phyloP scores from a whole-genome alignment of 2,797 vertebrate species.

The Nothura maculosa region DNA sequence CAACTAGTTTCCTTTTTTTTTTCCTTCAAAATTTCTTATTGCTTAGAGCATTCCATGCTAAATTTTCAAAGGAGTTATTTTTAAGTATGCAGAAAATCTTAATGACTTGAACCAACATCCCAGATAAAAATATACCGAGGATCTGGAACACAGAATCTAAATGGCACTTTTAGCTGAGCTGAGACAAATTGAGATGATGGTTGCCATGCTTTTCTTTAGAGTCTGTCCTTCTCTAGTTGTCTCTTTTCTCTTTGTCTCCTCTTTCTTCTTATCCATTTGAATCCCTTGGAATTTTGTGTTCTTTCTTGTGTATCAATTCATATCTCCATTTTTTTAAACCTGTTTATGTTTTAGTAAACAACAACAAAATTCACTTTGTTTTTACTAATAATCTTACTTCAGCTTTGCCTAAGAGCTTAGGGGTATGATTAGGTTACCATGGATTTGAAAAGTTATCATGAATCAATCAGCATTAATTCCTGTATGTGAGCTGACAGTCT shows the following conservation, averaged over 20 bases:
- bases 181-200: conserved; percentile 65
- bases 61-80: conserved; percentile 68
- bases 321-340: neutral
- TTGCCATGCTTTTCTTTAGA: conserved; percentile 60
- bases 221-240: conserved; percentile 31
- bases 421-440: neutral
- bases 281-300: neutral
- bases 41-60: conserved; percentile 57
- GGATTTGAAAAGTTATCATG: neutral
- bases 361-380: neutral
- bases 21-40: conserved; percentile 18
- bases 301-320: neutral
- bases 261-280: neutral
- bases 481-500: neutral
- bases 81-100: conserved; percentile 72
- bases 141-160: conserved; percentile 75
- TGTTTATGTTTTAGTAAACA: neutral
- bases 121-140: conserved; percentile 72
- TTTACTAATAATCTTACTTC: neutral
- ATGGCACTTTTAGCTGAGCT: conserved; percentile 64
- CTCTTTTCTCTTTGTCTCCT: conserved; percentile 25
- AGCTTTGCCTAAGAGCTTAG: neutral
- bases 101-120: conserved; percentile 74
- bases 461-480: neutral
- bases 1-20: neutral